Percentiles rank a stretch among this genome's conserved stretches.
Evolutionary conservation across 1,140 invertebrate species (phyloP).

Genomic region (Steinernema khuongi): DNA sequence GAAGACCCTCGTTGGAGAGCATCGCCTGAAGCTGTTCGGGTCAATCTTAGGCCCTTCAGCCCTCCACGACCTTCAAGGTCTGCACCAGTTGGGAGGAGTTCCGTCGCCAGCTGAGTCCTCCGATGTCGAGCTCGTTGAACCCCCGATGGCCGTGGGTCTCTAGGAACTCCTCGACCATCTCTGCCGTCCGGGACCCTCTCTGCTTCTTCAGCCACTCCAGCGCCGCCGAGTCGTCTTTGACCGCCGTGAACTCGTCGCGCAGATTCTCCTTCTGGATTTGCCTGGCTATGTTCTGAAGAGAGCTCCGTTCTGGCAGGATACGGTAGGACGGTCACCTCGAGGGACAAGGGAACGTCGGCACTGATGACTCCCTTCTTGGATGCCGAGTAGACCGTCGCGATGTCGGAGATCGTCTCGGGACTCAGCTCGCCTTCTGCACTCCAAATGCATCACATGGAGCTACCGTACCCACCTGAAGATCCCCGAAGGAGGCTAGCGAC

Average conservation of each 20-base stretch:
- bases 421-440: background rate
- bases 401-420: background rate
- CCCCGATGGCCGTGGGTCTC: background rate
- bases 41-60: too few relatives aligned
- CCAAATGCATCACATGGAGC: too few relatives aligned
- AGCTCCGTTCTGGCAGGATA: too few relatives aligned
- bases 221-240: background rate
- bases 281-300: background rate
- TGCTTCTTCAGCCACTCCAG: background rate
- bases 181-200: background rate
- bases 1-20: background rate
- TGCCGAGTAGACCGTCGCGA: background rate
- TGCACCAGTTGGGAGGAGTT: background rate
- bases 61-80: background rate
- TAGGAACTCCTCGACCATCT: background rate
- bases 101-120: background rate
- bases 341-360: background rate
- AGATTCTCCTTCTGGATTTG: background rate
- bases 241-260: background rate
- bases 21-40: conserved; percentile 16
- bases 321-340: too few relatives aligned
- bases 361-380: background rate
- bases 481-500: background rate
- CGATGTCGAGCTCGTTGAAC: background rate
- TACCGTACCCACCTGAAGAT: background rate